Evolutionary conservation across 2,888 invertebrate genomes (phyloP), one percentile per base, ranked within the genome.

Genomic region (Limnephilus auricula): DNA sequence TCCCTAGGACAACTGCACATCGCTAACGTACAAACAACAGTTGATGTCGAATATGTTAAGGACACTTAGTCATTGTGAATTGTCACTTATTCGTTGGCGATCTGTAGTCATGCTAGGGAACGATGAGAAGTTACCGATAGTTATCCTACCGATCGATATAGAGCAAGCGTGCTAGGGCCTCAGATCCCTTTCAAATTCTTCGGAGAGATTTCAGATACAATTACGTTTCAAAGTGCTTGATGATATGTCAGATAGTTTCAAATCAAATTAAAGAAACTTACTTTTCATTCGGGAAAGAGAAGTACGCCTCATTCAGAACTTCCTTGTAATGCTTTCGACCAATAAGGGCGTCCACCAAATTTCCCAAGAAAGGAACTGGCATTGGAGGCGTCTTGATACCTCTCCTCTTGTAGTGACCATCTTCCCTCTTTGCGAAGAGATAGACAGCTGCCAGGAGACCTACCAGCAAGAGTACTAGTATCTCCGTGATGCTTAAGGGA

Each of bases 231-330:
- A n/a, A n/a, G n/a, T n/a, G n/a, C n/a, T n/a, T n/a, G 34, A 34
- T 5, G 34, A 34, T 31, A 31, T 82, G 18, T 82, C n/a, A n/a
- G n/a, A n/a, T 82, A 45, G 10, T 45, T 45, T 12, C 3, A 45
- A 45, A 45, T 45, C 40, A 65, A 65, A 65, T 65, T n/a, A 65
- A 65, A 65, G 5, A 15, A 9, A 89, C 90, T 91, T 89, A 95
- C 95, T 94, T 94, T 89, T 94, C 93, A 94, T 94, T 93, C 1
- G 94, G 94, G 37, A 94, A 94, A 3, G 90, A 89, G 5, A 93
- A 92, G 88, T 94, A 94, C 18, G 93, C 89, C 13, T 93, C 92
- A 4, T 91, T 65, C 3, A 94, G 25, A 6, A 93, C 90, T 18
- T 93, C 93, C 45, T 91, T 91, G 0, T 94, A 91, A 89, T 94